Conservation (phyloP, 2,888 invertebrate species). For the Phoenoteleia sp. region DNA sequence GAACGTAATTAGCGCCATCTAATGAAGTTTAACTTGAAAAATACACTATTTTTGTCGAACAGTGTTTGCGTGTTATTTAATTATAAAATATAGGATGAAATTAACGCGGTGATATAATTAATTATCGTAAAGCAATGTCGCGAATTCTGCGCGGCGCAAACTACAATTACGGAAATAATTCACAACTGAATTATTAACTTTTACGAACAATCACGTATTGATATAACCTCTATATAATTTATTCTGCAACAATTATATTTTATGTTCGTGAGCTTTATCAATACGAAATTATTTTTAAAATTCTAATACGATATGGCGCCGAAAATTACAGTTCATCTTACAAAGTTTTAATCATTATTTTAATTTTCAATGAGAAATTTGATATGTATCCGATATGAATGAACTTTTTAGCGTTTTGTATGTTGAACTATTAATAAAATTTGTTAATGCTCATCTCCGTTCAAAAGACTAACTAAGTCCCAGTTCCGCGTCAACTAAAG, state of each 20-base stretch:
- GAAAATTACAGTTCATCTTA: no score
- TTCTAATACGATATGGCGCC: not conserved
- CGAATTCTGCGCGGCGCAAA: slow-evolving; percentile 15
- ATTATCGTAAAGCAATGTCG: slow-evolving; percentile 5
- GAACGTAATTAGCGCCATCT: slow-evolving; percentile 1
- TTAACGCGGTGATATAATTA: slow-evolving; percentile 41
- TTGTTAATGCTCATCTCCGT: slow-evolving; percentile 56
- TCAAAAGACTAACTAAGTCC: slow-evolving; percentile 72
- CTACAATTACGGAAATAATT: slow-evolving; percentile 53
- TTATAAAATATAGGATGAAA: slow-evolving; percentile 28
- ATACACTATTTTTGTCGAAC: slow-evolving; percentile 21
- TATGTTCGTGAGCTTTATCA: slow-evolving; percentile 11
- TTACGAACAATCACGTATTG: slow-evolving; percentile 37
- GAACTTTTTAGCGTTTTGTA: no score
- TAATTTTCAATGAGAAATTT: no score
- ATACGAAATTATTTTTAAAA: slow-evolving; percentile 19
- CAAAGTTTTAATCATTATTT: no score
- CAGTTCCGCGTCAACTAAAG: slow-evolving; percentile 59
- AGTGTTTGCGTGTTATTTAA: slow-evolving; percentile 18
- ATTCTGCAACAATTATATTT: slow-evolving; percentile 46
- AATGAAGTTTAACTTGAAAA: slow-evolving; percentile 2
- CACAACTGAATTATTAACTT: slow-evolving; percentile 43
- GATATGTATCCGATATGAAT: slow-evolving; percentile 1
- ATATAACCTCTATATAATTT: slow-evolving; percentile 34
- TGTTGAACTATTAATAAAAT: not conserved